These are phyloP conservation scores for Ophion ventricosus DNA, from an alignment of 2,888 invertebrate species.

Conservation along the genomic window DNA sequence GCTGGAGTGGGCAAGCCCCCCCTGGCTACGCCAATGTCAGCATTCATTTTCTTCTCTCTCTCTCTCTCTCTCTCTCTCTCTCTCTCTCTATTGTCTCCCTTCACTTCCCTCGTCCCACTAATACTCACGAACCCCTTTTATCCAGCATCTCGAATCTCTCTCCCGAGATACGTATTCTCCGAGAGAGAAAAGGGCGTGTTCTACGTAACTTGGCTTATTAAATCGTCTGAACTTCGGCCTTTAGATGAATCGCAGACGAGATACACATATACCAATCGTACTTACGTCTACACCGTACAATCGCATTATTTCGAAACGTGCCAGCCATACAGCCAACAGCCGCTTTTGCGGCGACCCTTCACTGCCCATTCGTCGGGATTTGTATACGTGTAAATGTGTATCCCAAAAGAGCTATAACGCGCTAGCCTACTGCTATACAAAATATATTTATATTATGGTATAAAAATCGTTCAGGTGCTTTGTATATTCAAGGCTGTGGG, in stretches of 20 bases:
- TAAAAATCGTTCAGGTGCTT: neutral
- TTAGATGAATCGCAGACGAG: neutral
- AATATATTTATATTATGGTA: neutral
- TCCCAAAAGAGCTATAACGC: constrained; percentile 51
- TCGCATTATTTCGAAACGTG: constrained; percentile 48
- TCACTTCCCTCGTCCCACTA: constrained; percentile 25
- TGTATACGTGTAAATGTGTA: constrained; percentile 28
- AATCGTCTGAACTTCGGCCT: neutral
- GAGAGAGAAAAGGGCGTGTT: neutral
- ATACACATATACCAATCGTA: neutral
- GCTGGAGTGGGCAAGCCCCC: too few relatives aligned
- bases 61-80: neutral
- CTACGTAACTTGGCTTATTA: neutral
- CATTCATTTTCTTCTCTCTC: constrained; percentile 32
- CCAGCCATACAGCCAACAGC: constrained; percentile 1
- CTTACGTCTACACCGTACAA: constrained; percentile 35
- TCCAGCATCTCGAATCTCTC: constrained; percentile 15
- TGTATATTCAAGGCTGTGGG: neutral
- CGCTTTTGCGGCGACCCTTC: constrained; percentile 17
- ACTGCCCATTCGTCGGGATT: constrained; percentile 49
- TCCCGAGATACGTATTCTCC: constrained; percentile 1
- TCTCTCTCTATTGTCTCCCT: neutral
- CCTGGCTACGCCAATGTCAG: too few relatives aligned
- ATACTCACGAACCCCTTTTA: constrained; percentile 14
- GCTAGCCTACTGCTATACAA: constrained; percentile 6